phyloP scores from a whole-genome alignment of 2,888 invertebrate species.

The Drosophila atripex region DNA sequence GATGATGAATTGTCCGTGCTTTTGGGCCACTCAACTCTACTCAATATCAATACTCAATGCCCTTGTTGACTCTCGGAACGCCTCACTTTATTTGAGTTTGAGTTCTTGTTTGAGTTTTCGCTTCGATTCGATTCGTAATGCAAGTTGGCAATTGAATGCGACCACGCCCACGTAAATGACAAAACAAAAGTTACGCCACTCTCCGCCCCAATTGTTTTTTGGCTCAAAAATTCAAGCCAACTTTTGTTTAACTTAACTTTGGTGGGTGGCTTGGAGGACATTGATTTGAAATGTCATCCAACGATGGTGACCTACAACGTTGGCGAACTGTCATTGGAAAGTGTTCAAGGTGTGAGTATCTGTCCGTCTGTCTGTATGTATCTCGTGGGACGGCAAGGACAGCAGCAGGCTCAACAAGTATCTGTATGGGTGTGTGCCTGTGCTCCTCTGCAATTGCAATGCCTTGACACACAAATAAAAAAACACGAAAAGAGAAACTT shows the following conservation, averaged over 20 bases:
- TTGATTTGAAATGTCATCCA: conserved; percentile 56
- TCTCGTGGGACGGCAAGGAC: conserved; percentile 62
- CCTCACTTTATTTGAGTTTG: conserved; percentile 15
- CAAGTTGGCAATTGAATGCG: conserved; percentile 71
- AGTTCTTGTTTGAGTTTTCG: conserved; percentile 55
- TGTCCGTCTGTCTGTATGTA: conserved; percentile 11
- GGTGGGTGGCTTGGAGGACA: conserved; percentile 25
- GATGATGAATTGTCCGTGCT: conserved; percentile 54
- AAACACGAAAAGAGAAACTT: conserved; percentile 28
- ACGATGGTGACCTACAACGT: conserved; percentile 48
- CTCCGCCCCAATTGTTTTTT: conserved; percentile 59
- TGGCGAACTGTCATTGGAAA: conserved; percentile 47
- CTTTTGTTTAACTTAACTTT: conserved; percentile 52
- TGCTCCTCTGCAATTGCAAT: conserved; percentile 34
- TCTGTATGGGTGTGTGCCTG: conserved; percentile 35
- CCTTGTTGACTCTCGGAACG: conserved; percentile 46
- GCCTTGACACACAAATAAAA: conserved; percentile 73
- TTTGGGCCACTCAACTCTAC: conserved; percentile 40
- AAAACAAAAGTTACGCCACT: conserved; percentile 41
- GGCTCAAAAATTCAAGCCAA: conserved; percentile 54
- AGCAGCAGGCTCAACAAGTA: conserved; percentile 69
- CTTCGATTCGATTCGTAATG: conserved; percentile 38
- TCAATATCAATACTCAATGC: conserved; percentile 50
- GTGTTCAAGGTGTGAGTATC: conserved; percentile 54
- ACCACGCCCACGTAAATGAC: conserved; percentile 59